These are phyloP conservation scores for Xenentodon cancila DNA, from an alignment of 2,797 vertebrate genomes.

Conservation along the genomic window DNA sequence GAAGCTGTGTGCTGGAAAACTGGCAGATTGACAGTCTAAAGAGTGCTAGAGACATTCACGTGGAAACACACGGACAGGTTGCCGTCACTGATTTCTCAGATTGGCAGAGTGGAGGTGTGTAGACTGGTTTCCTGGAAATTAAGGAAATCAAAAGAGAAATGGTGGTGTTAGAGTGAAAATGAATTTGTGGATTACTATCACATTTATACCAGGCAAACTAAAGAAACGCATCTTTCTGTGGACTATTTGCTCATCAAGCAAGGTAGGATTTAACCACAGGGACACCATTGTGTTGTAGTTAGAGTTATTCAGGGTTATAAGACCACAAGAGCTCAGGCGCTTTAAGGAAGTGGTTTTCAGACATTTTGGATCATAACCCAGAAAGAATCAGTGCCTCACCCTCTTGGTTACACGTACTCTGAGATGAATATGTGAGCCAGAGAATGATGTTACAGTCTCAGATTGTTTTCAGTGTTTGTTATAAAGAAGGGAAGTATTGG, in stretches of 20 bases:
- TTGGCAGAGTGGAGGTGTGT: neutral
- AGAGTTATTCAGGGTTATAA: neutral
- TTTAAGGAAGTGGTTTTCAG: conserved; percentile 18
- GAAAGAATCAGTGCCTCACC: conserved; percentile 15
- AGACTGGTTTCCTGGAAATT: neutral
- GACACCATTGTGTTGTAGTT: neutral
- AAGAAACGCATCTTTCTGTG: too few relatives aligned
- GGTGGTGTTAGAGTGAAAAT: neutral
- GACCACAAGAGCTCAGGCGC: neutral
- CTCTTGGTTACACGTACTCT: neutral
- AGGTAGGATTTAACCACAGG: neutral
- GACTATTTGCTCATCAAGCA: neutral
- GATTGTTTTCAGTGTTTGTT: neutral
- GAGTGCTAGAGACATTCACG: conserved; percentile 12
- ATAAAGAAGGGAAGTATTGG: neutral
- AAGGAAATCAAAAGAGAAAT: neutral
- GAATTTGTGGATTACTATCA: too few relatives aligned
- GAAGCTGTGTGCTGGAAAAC: neutral
- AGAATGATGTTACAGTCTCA: neutral
- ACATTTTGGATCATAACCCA: neutral
- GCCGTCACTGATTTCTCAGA: conserved; percentile 1
- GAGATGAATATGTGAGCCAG: neutral
- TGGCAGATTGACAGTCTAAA: neutral
- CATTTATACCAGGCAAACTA: neutral
- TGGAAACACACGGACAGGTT: neutral